phyloP scores from a whole-genome alignment of 2,113 vertebrate genomes.

The Nothoprocta perdicaria region DNA sequence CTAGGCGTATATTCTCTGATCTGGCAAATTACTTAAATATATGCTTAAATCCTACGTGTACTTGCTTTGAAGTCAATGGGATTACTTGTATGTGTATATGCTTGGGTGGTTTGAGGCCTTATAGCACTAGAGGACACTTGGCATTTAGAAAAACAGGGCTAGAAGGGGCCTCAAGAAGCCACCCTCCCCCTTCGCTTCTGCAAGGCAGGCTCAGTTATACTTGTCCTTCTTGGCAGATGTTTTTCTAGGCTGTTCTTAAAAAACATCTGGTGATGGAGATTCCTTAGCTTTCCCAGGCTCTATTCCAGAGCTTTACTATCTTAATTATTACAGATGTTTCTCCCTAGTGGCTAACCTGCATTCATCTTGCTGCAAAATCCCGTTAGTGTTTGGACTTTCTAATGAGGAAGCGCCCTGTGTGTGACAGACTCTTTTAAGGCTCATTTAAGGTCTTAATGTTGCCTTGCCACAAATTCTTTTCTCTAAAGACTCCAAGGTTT shows the following conservation, averaged over 20 bases:
- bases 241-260: conserved; percentile 11
- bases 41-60: conserved; percentile 10
- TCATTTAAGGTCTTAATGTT: background rate
- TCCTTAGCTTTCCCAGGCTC: conserved; percentile 3
- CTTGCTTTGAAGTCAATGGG: conserved; percentile 41
- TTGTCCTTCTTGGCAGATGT: background rate
- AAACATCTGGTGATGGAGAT: conserved; percentile 6
- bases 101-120: conserved; percentile 2
- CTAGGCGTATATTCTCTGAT: background rate
- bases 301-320: background rate
- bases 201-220: background rate
- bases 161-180: background rate
- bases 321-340: conserved; percentile 24
- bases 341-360: background rate
- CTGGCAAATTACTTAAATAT: conserved; percentile 13
- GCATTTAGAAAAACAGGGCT: conserved; percentile 21
- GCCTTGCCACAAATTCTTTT: background rate
- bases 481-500: background rate
- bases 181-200: background rate
- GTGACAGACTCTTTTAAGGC: background rate
- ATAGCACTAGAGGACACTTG: background rate
- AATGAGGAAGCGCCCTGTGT: background rate
- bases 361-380: conserved; percentile 12
- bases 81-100: conserved; percentile 42
- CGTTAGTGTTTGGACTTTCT: background rate